These are phyloP conservation scores for Periphyllus acericola DNA, from an alignment of 2,888 invertebrate species.

Conservation along the genomic window DNA sequence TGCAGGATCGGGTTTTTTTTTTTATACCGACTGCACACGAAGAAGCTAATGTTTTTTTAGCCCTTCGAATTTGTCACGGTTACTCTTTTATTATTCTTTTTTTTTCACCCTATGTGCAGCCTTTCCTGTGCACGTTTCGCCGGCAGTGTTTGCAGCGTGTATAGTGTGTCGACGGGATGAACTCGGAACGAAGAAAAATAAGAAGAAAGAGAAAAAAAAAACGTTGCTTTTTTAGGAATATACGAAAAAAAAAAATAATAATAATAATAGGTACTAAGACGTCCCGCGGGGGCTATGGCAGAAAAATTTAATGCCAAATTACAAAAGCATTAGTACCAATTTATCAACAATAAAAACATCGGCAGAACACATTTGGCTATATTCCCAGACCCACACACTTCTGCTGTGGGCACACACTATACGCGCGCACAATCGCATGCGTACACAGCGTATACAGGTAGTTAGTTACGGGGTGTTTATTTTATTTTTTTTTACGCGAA, in stretches of 20 bases:
- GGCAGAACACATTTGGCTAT: background rate
- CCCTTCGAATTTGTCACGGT: constrained; percentile 60
- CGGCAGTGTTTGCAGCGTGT: background rate
- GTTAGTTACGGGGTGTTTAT: constrained; percentile 38
- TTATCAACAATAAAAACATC: constrained; percentile 56
- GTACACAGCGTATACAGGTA: background rate
- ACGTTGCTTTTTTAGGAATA: constrained; percentile 10
- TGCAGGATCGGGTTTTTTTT: background rate
- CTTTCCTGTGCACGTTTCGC: constrained; percentile 8
- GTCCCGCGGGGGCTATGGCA: constrained; percentile 49
- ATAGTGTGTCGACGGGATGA: constrained; percentile 6
- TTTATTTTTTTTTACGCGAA: constrained; percentile 18
- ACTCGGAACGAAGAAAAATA: background rate
- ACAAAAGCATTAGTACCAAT: constrained; percentile 61
- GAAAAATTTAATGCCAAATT: constrained; percentile 62
- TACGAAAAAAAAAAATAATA: background rate
- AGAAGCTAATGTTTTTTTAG: constrained; percentile 52
- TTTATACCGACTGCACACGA: constrained; percentile 59
- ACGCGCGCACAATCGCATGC: background rate
- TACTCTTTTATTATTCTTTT: constrained; percentile 22
- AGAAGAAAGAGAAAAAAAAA: constrained; percentile 25
- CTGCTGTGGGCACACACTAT: background rate
- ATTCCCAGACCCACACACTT: background rate
- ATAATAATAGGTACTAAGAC: constrained; percentile 27
- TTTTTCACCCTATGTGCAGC: background rate